phyloP scores from a whole-genome alignment of 2,113 vertebrate genomes.

The Daboia siamensis region DNA sequence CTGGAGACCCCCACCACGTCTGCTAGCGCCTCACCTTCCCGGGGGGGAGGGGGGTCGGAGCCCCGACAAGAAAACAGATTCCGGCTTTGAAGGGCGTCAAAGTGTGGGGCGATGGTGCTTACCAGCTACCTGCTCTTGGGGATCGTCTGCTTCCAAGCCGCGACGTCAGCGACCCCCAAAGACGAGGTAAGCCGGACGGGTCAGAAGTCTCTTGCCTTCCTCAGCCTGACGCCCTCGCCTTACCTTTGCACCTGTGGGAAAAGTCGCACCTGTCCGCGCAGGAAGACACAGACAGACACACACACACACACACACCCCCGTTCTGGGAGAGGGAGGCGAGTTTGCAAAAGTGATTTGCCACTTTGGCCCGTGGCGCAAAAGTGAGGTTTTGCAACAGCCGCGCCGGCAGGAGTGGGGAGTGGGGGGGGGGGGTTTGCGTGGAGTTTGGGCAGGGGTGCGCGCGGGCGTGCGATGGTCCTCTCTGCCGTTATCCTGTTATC shows the following conservation, averaged over 20 bases:
- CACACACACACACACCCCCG: no score
- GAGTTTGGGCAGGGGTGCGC: not conserved
- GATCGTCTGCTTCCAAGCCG: constrained; percentile 81
- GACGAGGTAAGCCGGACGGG: constrained; percentile 81
- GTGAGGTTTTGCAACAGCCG: not conserved
- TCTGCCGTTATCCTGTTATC: not conserved
- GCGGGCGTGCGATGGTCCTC: not conserved
- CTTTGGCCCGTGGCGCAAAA: not conserved
- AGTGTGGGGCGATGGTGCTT: constrained; percentile 73
- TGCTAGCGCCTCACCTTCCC: constrained; percentile 74
- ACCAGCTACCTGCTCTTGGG: constrained; percentile 78
- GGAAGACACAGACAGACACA: no score
- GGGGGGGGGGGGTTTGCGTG: not conserved
- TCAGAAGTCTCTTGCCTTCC: constrained; percentile 51
- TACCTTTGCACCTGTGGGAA: constrained; percentile 6
- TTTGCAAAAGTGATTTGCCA: not conserved
- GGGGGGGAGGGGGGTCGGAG: constrained; percentile 28
- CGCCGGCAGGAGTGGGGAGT: no score
- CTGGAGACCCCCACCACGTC: constrained; percentile 77
- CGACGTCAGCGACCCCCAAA: constrained; percentile 78
- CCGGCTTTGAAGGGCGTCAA: constrained; percentile 70
- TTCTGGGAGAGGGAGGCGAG: not conserved
- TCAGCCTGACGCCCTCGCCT: constrained; percentile 26
- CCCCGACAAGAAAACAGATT: constrained; percentile 29
- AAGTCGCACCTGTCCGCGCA: not conserved